Evolutionary conservation across 2,888 invertebrate species (phyloP), one percentile per base, ranked within the genome.

Genomic region (Chydorus sphaericus): DNA sequence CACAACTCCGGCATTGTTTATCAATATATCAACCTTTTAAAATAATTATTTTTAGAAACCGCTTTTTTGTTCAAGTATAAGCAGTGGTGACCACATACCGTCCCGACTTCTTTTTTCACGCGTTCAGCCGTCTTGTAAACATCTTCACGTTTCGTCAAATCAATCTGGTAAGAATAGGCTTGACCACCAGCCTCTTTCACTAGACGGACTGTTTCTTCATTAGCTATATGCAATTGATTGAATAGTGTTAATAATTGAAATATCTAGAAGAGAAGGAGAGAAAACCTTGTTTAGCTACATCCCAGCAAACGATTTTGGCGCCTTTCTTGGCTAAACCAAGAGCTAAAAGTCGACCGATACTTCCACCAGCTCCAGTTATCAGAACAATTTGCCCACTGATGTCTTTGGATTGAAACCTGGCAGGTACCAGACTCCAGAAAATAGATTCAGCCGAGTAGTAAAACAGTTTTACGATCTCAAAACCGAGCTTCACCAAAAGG

Each of bases 1-100:
- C 10, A 85, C 89, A 52, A 93, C 81, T 14, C 93, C 94, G 14
- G 94, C 94, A 68, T 94, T 94, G 73, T 94, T 94, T 58, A 94
- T 78, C 55, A 94, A 73, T 60, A 94, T 79, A 20, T 84, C 81
- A 11, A 93, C 85, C 83, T 83, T 69, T 29, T 18, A 31, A 8
- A 31, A 18, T 20, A 1, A 54, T 5, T 8, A 4, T 4, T 18
- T 2, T n/a, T 4, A 30, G 3, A 26, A 6, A 10, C 14, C 3
- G 11, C 11, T 18, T 28, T n/a, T 11, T 16, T 39, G n/a, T n/a
- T n/a, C n/a, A n/a, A n/a, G n/a, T 39, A n/a, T 26, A 7, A 28
- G 3, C 3, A 20, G n/a, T n/a, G 7, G 14, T 50, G 20, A 18
- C n/a, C 37, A 52, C 10, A 73, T 70, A 83, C 83, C 71, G 77